Percentiles rank a stretch among this genome's conserved stretches.
phyloP scores from a whole-genome alignment of 2,797 vertebrate species.

The Margarornis squamiger region DNA sequence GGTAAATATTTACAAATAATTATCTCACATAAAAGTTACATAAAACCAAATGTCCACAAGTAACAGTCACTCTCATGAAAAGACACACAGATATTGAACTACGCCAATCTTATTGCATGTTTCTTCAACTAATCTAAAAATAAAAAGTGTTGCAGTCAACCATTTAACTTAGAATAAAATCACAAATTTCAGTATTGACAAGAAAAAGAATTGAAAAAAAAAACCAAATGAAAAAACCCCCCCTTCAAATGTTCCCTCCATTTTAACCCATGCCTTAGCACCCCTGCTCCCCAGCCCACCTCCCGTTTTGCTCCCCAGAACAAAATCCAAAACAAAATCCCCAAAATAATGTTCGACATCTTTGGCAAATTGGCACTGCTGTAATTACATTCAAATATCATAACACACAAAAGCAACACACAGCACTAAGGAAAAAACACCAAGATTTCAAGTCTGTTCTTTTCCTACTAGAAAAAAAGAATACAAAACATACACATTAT shows the following conservation, averaged over 20 bases:
- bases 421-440: slow-evolving; percentile 94
- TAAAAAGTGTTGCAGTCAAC: slow-evolving; percentile 87
- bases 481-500: slow-evolving; percentile 99
- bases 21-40: slow-evolving; percentile 99
- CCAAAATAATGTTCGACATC: slow-evolving; percentile 88
- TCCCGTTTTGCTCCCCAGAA: slow-evolving; percentile 63
- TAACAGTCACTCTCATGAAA: slow-evolving; percentile 97
- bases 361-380: slow-evolving; percentile 99
- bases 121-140: slow-evolving; percentile 91
- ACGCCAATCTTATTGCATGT: slow-evolving; percentile 87
- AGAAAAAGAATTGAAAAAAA: slow-evolving; percentile 74
- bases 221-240: slow-evolving; percentile 7
- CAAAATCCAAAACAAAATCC: slow-evolving; percentile 61
- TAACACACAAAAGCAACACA: slow-evolving; percentile 94
- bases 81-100: slow-evolving; percentile 92
- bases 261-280: slow-evolving; percentile 59
- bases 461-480: slow-evolving; percentile 98
- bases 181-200: slow-evolving; percentile 86
- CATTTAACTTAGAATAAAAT: slow-evolving; percentile 93
- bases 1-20: slow-evolving; percentile 99
- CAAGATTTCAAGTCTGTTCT: slow-evolving; percentile 86
- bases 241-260: slow-evolving; percentile 33
- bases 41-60: slow-evolving; percentile 96
- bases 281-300: slow-evolving; percentile 31
- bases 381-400: slow-evolving; percentile 99